Percentiles rank a stretch among this genome's conserved stretches.
Conservation (phyloP, 2,888 invertebrate species). For the Mantis religiosa region DNA sequence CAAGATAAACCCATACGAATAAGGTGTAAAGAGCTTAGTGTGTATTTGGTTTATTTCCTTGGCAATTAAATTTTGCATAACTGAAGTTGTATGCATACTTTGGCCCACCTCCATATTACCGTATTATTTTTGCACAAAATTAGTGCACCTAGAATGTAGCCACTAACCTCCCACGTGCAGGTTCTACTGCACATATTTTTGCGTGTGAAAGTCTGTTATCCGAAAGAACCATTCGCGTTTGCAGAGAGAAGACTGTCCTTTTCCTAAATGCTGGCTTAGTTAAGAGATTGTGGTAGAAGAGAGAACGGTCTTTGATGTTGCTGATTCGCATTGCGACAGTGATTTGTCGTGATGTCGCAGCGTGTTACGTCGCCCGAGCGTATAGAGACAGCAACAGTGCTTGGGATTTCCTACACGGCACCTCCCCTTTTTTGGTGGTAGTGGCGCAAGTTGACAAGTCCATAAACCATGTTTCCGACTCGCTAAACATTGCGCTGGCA, state of each 20-base stretch:
- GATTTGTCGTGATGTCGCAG: constrained; percentile 29
- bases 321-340: constrained; percentile 24
- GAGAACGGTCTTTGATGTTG: constrained; percentile 4
- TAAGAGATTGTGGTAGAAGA: background rate
- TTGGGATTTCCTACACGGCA: background rate
- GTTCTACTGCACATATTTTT: too few species aligned
- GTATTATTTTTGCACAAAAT: too few species aligned
- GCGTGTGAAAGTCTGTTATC: too few species aligned
- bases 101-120: too few species aligned
- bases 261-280: constrained; percentile 23
- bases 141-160: too few species aligned
- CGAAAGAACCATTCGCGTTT: too few species aligned
- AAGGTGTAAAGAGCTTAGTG: too few species aligned
- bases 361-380: constrained; percentile 25
- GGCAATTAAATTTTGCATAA: too few species aligned
- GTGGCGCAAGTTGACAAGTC: constrained; percentile 23
- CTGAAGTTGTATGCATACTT: too few species aligned
- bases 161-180: too few species aligned
- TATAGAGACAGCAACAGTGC: background rate
- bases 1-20: too few species aligned
- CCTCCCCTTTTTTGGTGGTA: background rate
- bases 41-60: too few species aligned
- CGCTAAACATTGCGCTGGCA: constrained; percentile 29
- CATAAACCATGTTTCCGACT: constrained; percentile 31
- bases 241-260: background rate